Base-by-base conservation (phyloP, 2,888 invertebrate species). In the Ichneumoninae sp. region DNA sequence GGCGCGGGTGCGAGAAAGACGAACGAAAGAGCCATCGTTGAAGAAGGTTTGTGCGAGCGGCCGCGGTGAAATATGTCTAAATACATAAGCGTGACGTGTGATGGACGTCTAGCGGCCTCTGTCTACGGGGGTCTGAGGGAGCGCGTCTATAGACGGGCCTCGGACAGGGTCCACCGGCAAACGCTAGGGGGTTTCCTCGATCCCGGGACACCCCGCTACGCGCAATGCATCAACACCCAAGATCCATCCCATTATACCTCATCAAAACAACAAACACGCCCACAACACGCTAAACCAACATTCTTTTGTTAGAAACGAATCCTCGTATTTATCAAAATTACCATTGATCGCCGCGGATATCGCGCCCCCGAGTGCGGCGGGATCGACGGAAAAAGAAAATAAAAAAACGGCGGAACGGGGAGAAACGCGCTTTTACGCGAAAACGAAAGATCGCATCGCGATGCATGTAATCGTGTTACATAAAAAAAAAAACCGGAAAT, bases 211-310 rank as follows among this genome's bases (percentile, higher is more conserved):
- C 92, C 93, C 93, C 90, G 93, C 93, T 92, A 93, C 89, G 93
- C 91, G 89, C 93, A 89, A 93, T 93, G 93, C 92, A 93, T 93
- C 93, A 93, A 93, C 93, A 93, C 93, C 93, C 92, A 89, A 91
- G 89, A 92, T 91, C 91, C 92, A 91, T 91, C 91, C 91, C 91
- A 92, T 93, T 93, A 92, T 93, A 92, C 89, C 92, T 92, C 92
- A 92, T 93, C 92, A 91, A 92, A 92, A 93, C 92, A 93, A 93
- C 92, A 93, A 92, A 93, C 90, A 92, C 91, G 90, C 91, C 91
- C 91, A 89, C 90, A 52, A 50, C 88, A 89, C 88, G 89, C 90
- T 92, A 92, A 92, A 93, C 91, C 91, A 92, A 93, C 92, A 92
- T 93, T 92, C 92, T 91, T 63, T 92, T 92, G 91, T 92, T 91